These are phyloP conservation scores for Ditylenchus dipsaci DNA, from an alignment of 1,140 invertebrate species.

Conservation along the genomic window DNA sequence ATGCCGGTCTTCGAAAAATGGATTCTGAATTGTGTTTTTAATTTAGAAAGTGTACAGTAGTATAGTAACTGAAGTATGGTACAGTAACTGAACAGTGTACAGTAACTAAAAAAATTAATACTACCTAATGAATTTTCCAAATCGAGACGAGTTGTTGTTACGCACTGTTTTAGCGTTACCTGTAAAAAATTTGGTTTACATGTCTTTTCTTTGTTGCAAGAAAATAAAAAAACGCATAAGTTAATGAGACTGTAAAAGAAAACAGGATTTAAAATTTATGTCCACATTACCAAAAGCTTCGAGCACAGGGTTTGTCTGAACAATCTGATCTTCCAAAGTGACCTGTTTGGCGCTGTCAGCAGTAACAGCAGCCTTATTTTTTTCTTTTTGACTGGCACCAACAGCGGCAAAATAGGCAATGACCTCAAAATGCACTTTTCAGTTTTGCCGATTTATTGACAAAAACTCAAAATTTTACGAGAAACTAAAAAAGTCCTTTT, in stretches of 20 bases:
- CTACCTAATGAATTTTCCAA: constrained; percentile 92
- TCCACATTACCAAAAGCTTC: constrained; percentile 99
- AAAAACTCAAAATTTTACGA: no score
- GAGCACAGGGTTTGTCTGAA: constrained; percentile 97
- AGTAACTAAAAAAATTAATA: no score
- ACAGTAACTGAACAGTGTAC: background rate
- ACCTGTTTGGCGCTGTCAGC: constrained; percentile 46
- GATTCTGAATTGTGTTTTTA: no score
- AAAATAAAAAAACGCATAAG: no score
- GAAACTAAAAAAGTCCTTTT: no score
- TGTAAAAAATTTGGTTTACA: no score
- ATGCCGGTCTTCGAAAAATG: constrained; percentile 98
- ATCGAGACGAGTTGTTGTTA: constrained; percentile 97
- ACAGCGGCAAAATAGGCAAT: constrained; percentile 68
- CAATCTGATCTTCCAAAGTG: constrained; percentile 84
- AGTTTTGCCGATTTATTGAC: no score
- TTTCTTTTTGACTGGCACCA: constrained; percentile 59
- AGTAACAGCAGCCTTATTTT: constrained; percentile 21
- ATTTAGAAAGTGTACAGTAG: constrained; percentile 78
- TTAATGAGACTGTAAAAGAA: no score
- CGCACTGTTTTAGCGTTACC: constrained; percentile 98
- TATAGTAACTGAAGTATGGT: background rate
- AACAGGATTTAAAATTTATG: no score
- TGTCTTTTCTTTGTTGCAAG: no score
- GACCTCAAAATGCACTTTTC: constrained; percentile 50